A percentile compares a stretch with the other conserved stretches of the same genome.
phyloP scores from a whole-genome alignment of 1,140 invertebrate genomes.

The Trypoxylus dichotomus region DNA sequence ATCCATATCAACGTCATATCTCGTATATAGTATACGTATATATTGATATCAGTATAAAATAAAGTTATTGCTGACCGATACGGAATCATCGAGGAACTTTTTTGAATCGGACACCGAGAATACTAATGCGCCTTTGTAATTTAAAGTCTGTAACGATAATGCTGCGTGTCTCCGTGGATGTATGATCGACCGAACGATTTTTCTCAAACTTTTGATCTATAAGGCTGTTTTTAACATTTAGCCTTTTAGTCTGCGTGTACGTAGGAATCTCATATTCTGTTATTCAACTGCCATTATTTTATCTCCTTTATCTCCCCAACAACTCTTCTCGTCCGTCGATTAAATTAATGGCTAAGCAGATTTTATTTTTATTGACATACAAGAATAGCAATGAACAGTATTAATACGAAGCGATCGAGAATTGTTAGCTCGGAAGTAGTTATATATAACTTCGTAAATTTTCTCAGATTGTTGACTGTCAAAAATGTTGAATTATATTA shows the following conservation, averaged over 20 bases:
- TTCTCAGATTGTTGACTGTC: too few relatives aligned
- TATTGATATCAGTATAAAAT: conserved; percentile 27
- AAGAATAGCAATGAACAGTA: background rate
- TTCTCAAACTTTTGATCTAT: conserved; percentile 23
- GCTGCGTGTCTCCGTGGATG: background rate
- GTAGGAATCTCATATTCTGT: background rate
- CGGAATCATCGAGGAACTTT: conserved; percentile 17
- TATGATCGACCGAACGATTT: background rate
- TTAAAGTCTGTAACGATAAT: conserved; percentile 11
- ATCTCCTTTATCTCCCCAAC: background rate
- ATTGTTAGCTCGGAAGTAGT: too few relatives aligned
- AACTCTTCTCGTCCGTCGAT: background rate
- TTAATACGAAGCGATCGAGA: too few relatives aligned
- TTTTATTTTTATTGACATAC: background rate
- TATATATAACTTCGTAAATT: too few relatives aligned
- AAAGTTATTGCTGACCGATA: conserved; percentile 26
- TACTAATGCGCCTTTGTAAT: conserved; percentile 16
- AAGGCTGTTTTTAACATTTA: conserved; percentile 6
- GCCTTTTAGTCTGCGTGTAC: background rate
- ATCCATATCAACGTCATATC: conserved; percentile 26
- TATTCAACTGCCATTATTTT: background rate
- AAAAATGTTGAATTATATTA: too few relatives aligned
- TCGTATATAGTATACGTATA: conserved; percentile 17
- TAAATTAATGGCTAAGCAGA: background rate
- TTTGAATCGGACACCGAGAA: conserved; percentile 2